A percentile compares a stretch with the other conserved stretches of the same genome.
phyloP scores from a whole-genome alignment of 1,140 invertebrate genomes.

The Tachypleus tridentatus region DNA sequence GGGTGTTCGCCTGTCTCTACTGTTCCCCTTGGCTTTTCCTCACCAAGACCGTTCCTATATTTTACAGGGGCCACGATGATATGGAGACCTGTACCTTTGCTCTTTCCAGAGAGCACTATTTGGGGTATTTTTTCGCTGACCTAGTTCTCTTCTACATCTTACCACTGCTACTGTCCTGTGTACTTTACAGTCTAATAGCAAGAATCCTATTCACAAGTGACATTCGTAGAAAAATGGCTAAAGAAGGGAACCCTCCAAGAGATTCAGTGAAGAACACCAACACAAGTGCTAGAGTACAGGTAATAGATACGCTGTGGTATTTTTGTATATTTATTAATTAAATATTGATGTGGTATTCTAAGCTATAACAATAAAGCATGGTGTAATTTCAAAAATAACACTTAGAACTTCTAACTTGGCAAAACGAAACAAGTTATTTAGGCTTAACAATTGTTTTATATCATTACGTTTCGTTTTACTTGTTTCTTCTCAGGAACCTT shows the following conservation, averaged over 20 bases:
- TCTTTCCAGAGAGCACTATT: conserved; percentile 39
- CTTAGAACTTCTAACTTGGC: too few species aligned
- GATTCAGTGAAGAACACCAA: too few species aligned
- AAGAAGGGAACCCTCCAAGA: not conserved
- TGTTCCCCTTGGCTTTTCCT: conserved; percentile 43
- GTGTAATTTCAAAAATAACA: too few species aligned
- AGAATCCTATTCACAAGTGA: conserved; percentile 38
- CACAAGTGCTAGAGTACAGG: conserved; percentile 30
- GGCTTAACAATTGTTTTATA: too few species aligned
- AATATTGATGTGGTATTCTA: too few species aligned
- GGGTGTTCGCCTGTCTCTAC: conserved; percentile 44
- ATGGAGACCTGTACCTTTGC: conserved; percentile 40
- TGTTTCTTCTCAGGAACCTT: too few species aligned
- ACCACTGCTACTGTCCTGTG: conserved; percentile 42
- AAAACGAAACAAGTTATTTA: too few species aligned
- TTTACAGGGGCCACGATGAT: conserved; percentile 31
- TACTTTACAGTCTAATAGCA: conserved; percentile 46
- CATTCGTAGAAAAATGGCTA: conserved; percentile 25
- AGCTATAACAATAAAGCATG: too few species aligned
- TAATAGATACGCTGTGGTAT: conserved; percentile 15
- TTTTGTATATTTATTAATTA: too few species aligned
- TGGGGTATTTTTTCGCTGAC: conserved; percentile 45
- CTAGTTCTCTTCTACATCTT: conserved; percentile 47
- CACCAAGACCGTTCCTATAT: conserved; percentile 32
- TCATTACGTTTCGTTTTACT: too few species aligned